These are phyloP conservation scores for Acronicta alni DNA, from an alignment of 2,888 invertebrate species.

Conservation along the genomic window DNA sequence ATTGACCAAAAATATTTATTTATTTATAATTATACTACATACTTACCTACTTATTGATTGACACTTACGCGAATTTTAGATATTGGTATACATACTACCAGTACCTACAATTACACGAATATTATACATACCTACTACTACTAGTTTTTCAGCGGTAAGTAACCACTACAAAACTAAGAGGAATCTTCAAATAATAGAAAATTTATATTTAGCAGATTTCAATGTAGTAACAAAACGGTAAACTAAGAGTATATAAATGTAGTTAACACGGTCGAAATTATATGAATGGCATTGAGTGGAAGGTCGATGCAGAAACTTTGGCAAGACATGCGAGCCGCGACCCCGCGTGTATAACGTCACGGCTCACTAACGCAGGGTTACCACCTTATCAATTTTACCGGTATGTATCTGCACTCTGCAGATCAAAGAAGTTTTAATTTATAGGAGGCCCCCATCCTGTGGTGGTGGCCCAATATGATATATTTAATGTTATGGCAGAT, in stretches of 20 bases:
- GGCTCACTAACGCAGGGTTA: constrained; percentile 54
- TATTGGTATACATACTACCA: too few species aligned
- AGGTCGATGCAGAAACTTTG: constrained; percentile 90
- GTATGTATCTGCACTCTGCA: background rate
- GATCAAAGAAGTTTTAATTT: too few species aligned
- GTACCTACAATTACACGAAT: too few species aligned
- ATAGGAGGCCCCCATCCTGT: too few species aligned
- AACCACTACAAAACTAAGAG: background rate
- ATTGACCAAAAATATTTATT: too few species aligned
- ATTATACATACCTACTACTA: too few species aligned
- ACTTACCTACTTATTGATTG: too few species aligned
- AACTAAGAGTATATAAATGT: constrained; percentile 46
- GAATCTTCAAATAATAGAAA: background rate
- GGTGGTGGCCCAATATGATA: too few species aligned
- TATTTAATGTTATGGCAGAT: too few species aligned
- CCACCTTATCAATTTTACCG: constrained; percentile 9
- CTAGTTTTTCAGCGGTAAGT: too few species aligned
- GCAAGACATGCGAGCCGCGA: constrained; percentile 88
- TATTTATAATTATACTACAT: too few species aligned
- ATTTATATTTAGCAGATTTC: constrained; percentile 41
- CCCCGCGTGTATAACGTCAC: constrained; percentile 61
- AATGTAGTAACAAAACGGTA: constrained; percentile 63
- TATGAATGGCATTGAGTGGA: constrained; percentile 83
- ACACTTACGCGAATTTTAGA: too few species aligned
- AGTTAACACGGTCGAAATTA: constrained; percentile 75